phyloP scores from a whole-genome alignment of 2,113 vertebrate genomes.

The Trachemys scripta region DNA sequence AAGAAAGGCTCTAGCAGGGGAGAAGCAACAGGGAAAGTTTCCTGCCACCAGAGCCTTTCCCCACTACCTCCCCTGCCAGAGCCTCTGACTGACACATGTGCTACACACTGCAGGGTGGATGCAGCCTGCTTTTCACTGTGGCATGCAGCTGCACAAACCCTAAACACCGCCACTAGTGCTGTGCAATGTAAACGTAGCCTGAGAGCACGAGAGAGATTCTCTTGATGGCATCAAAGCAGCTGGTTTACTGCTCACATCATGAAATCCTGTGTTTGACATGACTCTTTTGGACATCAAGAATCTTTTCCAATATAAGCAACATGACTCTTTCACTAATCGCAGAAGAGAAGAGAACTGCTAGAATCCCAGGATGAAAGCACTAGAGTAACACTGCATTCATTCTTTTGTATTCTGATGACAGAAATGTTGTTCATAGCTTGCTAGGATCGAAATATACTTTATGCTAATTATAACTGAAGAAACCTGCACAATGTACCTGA shows the following conservation, averaged over 20 bases:
- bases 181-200: neutral
- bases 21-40: too few relatives aligned
- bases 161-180: too few relatives aligned
- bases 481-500: accelerated
- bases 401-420: neutral
- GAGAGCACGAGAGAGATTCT: neutral
- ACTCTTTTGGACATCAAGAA: neutral
- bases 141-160: too few relatives aligned
- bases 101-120: too few relatives aligned
- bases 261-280: accelerated
- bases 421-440: accelerated
- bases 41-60: too few relatives aligned
- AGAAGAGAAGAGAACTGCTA: neutral
- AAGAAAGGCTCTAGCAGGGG: too few relatives aligned
- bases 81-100: too few relatives aligned
- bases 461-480: neutral
- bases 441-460: neutral
- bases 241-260: neutral
- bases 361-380: neutral
- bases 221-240: neutral
- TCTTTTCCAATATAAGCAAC: neutral
- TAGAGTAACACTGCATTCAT: neutral
- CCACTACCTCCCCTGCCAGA: too few relatives aligned
- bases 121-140: too few relatives aligned
- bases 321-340: neutral